Evolutionary conservation across 2,797 vertebrate species (phyloP).

Genomic region (Sebastes steindachneri): DNA sequence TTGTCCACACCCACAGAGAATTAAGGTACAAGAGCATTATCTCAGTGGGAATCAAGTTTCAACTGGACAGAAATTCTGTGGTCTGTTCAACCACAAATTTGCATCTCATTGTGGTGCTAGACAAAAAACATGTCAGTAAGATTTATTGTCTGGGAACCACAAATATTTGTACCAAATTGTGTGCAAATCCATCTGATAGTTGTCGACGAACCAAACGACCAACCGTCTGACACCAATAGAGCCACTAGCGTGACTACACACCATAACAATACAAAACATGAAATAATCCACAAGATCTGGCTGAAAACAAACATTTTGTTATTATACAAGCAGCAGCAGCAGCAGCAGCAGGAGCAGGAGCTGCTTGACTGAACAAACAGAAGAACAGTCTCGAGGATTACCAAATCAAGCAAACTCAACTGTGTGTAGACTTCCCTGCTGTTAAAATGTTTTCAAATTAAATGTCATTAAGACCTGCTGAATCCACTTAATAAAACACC

Average conservation of each 20-base stretch:
- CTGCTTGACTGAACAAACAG: not conserved
- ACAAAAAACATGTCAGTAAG: not conserved
- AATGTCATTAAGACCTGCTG: not conserved
- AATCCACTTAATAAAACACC: not conserved
- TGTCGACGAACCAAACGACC: not conserved
- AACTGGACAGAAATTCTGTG: not conserved
- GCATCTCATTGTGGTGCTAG: not conserved
- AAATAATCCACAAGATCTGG: not conserved
- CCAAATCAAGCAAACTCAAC: not conserved
- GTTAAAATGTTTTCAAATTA: not conserved
- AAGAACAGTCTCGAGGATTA: not conserved
- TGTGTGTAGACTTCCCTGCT: not conserved
- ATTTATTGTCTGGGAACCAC: not conserved
- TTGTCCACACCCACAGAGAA: not conserved
- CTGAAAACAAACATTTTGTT: not conserved
- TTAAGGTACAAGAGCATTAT: not conserved
- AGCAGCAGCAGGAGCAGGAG: not conserved
- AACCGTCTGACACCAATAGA: not conserved
- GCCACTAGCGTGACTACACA: not conserved
- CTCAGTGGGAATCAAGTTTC: not conserved
- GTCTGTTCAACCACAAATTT: not conserved
- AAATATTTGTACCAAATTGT: not conserved
- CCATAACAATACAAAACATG: not conserved
- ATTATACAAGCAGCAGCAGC: not conserved
- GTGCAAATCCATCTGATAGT: not conserved